Base-by-base conservation (phyloP, 2,797 vertebrate genomes). In the Microchirus variegatus region DNA sequence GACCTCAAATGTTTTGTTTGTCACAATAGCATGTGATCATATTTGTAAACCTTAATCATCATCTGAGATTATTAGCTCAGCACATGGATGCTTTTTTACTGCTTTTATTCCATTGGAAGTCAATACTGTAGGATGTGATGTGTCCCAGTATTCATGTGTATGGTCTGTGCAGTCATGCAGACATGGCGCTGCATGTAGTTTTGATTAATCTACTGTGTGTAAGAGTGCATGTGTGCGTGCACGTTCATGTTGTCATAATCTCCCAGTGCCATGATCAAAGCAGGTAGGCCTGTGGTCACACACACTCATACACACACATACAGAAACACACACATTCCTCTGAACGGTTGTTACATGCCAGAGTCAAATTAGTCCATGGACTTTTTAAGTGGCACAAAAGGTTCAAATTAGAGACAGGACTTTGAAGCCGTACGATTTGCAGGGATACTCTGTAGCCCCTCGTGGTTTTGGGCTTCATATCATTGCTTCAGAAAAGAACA, bases 341-440 rank as follows among this genome's bases (percentile, higher is more conserved):
- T 70, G 84, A 84, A 83, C 62, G 74, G 79, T 86, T 82, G 84
- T 86, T 84, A 83, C 85, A 88, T 88, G 82, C 84, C 92, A 90
- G 87, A 91, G 87, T 89, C 86, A 92, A 89, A 92, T 92, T 89
- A 91, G 90, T 84, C 83, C 66, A 72, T 81, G 80, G 72, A 80
- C 83, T 89, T 92, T 93, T 92, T 87, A 92, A 91, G 91, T 88
- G 87, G 86, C 88, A 90, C 87, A 89, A 89, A 90, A 87, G 86
- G 87, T 91, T 92, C 80, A 90, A 90, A 92, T 92, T 91, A 91
- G 88, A 88, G 86, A 77, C 83, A 73, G 73, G 78, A 82, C 89
- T 92, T 91, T 94, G 88, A 91, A 90, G 89, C 89, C 59, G 22
- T 87, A 80, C 75, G 79, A 83, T 90, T 87, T 87, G 85, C 83